Evolutionary conservation across 2,888 invertebrate species (phyloP).

Genomic region (Gonocerus acuteangulatus): DNA sequence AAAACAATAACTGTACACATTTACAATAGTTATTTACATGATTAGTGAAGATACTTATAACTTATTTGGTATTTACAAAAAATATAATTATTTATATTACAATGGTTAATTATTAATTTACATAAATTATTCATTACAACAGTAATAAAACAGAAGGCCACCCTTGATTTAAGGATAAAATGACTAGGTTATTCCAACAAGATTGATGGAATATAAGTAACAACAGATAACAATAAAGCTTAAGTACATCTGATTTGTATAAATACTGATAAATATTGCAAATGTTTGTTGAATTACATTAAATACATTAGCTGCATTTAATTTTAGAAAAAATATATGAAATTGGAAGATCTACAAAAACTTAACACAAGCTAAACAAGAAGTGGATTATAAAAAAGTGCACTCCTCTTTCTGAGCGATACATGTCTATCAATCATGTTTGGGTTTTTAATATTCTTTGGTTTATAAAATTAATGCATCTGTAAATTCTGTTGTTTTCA

Average conservation of each 20-base stretch:
- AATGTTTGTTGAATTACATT: too few species aligned
- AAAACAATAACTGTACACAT: constrained; percentile 19
- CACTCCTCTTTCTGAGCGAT: too few species aligned
- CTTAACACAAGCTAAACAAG: not conserved
- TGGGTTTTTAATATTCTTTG: too few species aligned
- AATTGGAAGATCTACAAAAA: too few species aligned
- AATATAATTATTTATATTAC: constrained; percentile 12
- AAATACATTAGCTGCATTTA: too few species aligned
- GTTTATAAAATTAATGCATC: too few species aligned
- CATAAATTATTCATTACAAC: constrained; percentile 2
- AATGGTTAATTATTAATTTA: constrained; percentile 5
- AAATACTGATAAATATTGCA: constrained; percentile 6
- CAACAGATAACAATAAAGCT: not conserved
- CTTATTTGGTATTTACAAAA: constrained; percentile 10
- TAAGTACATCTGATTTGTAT: constrained; percentile 2
- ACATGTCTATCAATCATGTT: too few species aligned
- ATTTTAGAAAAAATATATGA: too few species aligned
- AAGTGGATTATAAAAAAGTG: too few species aligned
- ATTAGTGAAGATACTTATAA: not conserved
- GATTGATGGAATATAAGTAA: constrained; percentile 4
- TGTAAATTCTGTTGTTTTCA: too few species aligned
- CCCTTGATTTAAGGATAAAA: constrained; percentile 16
- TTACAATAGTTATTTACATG: constrained; percentile 14
- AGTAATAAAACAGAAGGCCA: constrained; percentile 11
- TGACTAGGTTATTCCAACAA: constrained; percentile 29